A percentile compares a stretch with the other conserved stretches of the same genome.
Evolutionary conservation across 2,888 invertebrate species (phyloP).

Genomic region (Lasioglossum zephyrum): DNA sequence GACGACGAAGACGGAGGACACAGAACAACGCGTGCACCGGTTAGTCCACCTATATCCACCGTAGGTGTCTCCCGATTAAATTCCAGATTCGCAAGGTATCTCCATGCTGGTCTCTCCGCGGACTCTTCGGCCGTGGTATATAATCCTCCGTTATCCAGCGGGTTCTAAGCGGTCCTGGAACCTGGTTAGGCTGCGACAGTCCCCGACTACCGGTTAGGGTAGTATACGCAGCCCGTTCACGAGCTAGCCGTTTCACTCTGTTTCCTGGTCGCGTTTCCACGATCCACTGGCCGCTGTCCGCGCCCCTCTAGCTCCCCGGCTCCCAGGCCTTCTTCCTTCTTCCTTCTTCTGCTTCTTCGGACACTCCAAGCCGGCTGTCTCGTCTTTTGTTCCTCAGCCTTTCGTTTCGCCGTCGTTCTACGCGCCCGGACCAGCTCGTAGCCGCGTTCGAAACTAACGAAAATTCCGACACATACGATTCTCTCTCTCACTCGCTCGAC

Average conservation of each 20-base stretch:
- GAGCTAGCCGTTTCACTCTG: background rate
- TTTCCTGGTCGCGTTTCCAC: background rate
- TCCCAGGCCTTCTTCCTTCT: background rate
- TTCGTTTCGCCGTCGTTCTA: background rate
- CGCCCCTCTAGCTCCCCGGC: background rate
- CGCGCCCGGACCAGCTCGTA: conserved; percentile 8
- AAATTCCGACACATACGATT: conserved; percentile 56
- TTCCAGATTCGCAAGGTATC: conserved; percentile 31
- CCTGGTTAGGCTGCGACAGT: background rate
- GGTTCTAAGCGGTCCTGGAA: conserved; percentile 3
- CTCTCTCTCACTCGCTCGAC: conserved; percentile 27
- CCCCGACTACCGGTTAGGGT: conserved; percentile 10
- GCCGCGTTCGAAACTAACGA: conserved; percentile 47
- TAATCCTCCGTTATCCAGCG: conserved; percentile 17
- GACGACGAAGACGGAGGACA: background rate
- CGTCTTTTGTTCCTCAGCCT: background rate
- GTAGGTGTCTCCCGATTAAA: conserved; percentile 12
- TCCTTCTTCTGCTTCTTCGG: background rate
- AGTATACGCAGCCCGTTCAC: conserved; percentile 7
- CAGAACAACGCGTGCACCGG: background rate
- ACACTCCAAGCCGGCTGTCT: conserved; percentile 1
- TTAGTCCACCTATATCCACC: background rate
- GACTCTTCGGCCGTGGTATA: conserved; percentile 8
- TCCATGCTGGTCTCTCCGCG: conserved; percentile 31
- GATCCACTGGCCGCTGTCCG: conserved; percentile 5